Evolutionary conservation across 1,140 invertebrate species (phyloP), one percentile per base, ranked within the genome.

Genomic region (Drosophila kanapiae): DNA sequence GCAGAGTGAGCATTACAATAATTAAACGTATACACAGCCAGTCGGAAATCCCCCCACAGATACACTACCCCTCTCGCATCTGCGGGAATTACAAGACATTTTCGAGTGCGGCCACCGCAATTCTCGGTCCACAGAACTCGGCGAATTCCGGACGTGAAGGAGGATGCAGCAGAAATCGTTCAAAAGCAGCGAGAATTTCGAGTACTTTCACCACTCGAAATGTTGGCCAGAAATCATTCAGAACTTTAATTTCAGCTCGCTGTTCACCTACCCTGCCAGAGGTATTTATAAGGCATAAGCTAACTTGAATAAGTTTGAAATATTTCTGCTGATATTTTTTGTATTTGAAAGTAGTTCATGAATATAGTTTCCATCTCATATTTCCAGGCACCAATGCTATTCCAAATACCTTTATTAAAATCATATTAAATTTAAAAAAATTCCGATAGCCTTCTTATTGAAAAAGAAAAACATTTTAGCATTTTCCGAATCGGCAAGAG

Each of bases 1-100:
- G 8, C 71, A 80, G 63, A 88, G 64, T 80, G 80, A 88, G 61
- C 72, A 80, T 80, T 80, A 62, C 49, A 83, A 80, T 80, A 88
- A 88, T 87, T 86, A 86, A 78, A 79, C 65, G 31, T 51, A 67
- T 69, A 63, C 48, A 71, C 53, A 68, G 45, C 45, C 65, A 33
- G 35, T 27, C 35, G 35, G 14, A 38, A 33, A 61, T 43, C 45
- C 40, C 45, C 40, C 59, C 16, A 56, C 37, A 51, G 27, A 60
- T 48, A 48, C 38, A 61, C 40, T 10, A 10, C 5, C 23, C 38
- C 42, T 4, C 49, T 51, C n/a, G n/a, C 11, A 10, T 38, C 35
- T 53, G 37, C 48, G 47, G 53, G 16, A 75, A 78, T 83, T 79
- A 80, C 78, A 75, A 58, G 59, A 51, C 65, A 84, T 77, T 81